These are phyloP conservation scores for Arremon brunneinucha DNA, from an alignment of 2,797 vertebrate genomes.

Conservation along the genomic window DNA sequence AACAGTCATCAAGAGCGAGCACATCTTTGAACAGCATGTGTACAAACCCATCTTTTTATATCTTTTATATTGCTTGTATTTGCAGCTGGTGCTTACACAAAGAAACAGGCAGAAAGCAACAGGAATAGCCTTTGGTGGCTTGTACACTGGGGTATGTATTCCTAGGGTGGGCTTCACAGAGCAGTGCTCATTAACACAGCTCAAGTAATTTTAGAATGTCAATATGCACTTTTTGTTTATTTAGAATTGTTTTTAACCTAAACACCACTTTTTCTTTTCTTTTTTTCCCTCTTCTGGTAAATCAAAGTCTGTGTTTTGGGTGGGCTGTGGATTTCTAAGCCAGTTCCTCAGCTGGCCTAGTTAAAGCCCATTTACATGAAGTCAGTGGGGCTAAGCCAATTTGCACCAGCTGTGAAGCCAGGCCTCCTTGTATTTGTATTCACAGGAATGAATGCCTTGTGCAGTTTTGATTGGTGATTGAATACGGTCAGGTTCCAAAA, in stretches of 20 bases:
- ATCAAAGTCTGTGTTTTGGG: not conserved
- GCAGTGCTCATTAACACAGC: not conserved
- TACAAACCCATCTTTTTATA: not conserved
- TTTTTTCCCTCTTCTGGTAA: not conserved
- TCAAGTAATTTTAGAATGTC: not conserved
- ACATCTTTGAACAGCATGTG: not conserved
- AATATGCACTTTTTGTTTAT: not conserved
- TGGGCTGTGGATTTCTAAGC: not conserved
- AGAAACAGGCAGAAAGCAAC: not conserved
- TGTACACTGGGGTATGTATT: not conserved
- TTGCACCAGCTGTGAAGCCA: slow-evolving; percentile 12
- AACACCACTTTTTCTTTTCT: not conserved
- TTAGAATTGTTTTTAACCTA: not conserved
- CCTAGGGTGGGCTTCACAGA: not conserved
- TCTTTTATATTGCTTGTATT: not conserved
- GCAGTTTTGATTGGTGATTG: not conserved
- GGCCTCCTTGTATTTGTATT: not conserved
- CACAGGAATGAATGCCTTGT: not conserved
- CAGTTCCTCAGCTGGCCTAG: not conserved
- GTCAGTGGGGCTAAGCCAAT: slow-evolving; percentile 10
- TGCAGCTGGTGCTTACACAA: slow-evolving; percentile 18
- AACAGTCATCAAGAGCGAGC: not conserved
- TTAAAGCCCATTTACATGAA: slow-evolving; percentile 22
- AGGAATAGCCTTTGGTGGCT: not conserved
- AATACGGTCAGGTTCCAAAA: slow-evolving; percentile 3